Evolutionary conservation across 2,888 invertebrate genomes (phyloP).

Genomic region (Chirona hameri): DNA sequence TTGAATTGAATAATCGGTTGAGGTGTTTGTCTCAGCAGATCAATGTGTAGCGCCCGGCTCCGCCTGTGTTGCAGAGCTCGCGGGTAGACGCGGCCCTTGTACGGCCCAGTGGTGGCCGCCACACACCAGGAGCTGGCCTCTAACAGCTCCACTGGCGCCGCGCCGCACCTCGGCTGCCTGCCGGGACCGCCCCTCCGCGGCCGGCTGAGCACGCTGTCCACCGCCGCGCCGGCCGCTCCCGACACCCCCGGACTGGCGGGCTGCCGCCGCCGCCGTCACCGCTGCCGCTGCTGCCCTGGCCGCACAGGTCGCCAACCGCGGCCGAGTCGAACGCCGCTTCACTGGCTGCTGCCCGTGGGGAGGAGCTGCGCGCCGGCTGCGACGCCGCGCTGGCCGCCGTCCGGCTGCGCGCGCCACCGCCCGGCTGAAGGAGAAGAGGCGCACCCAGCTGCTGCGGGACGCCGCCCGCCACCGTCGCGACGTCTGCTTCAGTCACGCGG

Average conservation of each 20-base stretch:
- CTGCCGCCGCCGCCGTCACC: neutral
- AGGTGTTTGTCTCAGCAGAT: no score
- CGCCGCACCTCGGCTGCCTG: neutral
- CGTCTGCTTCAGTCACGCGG: slow-evolving; percentile 87
- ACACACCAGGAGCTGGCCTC: neutral
- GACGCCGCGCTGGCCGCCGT: slow-evolving; percentile 71
- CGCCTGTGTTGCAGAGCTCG: neutral
- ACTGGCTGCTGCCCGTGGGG: slow-evolving; percentile 48
- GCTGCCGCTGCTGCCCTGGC: neutral
- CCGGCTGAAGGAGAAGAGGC: slow-evolving; percentile 52
- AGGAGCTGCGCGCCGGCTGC: slow-evolving; percentile 73
- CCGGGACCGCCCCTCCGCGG: neutral
- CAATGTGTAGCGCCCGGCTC: no score
- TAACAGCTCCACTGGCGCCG: neutral
- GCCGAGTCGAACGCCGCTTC: neutral
- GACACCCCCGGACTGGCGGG: neutral
- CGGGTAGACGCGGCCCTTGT: neutral
- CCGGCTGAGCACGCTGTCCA: neutral
- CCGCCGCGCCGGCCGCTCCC: neutral
- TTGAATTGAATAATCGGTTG: no score
- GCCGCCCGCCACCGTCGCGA: slow-evolving; percentile 77
- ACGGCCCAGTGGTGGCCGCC: neutral
- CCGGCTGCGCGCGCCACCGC: slow-evolving; percentile 77
- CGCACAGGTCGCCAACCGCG: neutral
- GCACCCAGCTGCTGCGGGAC: slow-evolving; percentile 57